Base-by-base conservation (phyloP, 35 echinoderm and acorn worm genomes). In the Diadema setosum region DNA sequence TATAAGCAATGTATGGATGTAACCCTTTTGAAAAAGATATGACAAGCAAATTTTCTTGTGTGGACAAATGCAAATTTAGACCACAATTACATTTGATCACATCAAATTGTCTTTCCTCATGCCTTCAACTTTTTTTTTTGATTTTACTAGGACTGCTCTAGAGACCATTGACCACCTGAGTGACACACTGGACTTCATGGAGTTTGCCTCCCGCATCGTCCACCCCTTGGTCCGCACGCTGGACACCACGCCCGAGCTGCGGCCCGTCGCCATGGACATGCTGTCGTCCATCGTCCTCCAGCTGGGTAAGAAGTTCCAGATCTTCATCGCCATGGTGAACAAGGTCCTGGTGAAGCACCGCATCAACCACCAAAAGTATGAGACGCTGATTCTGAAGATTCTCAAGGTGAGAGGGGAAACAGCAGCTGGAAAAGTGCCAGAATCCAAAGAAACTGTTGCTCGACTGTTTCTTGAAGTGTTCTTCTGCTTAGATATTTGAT, bases 251-350 rank as follows among this genome's bases (percentile, higher is more conserved):
- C 89, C 96, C 0, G 89, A 91, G 42, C 86, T 98, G 31, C 89
- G 93, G 21, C 61, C 31, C 9, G 80, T 83, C 9, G 96, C 96
- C 73, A 98, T 98, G 96, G 96, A 98, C 45, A 94, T 92, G 1
- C 92, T 98, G 1, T 94, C 89, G 0, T 94, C 96, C 31, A 59
- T 98, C 32, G 89, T 94, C 18, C 82, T 98, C 1, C 96, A 98
- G 55, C 89, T 98, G 34, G 96, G 96, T 70, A 94, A 93, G 82
- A 98, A 98, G 58, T 98, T 87, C 78, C 89, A 94, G 89, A 98
- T 98, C 69, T 98, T 98, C 46, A 91, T 98, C 33, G 92, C 96
- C 11, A 98, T 98, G 96, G 96, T 98, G 11, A 87, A 94, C 45
- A 98, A 98, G 86, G 96, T 98, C 52, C 86, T 98, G 56, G 84